phyloP scores from a whole-genome alignment of 2,888 invertebrate species.

The Onthophagus sagittarius region DNA sequence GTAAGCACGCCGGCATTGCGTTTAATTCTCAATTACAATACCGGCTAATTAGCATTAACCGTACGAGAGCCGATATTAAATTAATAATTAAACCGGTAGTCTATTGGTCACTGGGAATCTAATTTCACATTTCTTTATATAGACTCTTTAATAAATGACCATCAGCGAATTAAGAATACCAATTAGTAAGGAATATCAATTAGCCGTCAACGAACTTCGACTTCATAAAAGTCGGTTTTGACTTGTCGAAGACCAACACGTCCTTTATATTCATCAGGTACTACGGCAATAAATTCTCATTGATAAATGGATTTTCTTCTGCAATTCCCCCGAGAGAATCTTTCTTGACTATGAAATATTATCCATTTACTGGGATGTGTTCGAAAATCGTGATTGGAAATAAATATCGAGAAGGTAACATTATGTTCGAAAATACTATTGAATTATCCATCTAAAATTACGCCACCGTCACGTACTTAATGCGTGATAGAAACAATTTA shows the following conservation, averaged over 20 bases:
- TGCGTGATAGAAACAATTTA: not conserved
- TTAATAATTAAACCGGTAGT: not conserved
- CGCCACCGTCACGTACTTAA: no score
- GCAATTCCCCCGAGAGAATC: not conserved
- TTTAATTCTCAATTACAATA: not conserved
- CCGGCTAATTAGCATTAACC: not conserved
- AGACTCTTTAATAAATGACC: not conserved
- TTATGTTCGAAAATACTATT: no score
- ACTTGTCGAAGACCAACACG: not conserved
- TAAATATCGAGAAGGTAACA: not conserved
- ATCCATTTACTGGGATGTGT: not conserved
- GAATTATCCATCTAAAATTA: no score
- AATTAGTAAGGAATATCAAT: not conserved
- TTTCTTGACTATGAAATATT: not conserved
- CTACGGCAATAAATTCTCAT: not conserved
- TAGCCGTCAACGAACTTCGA: not conserved
- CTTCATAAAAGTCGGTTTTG: not conserved
- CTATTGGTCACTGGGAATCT: not conserved
- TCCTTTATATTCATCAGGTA: not conserved
- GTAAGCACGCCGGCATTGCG: not conserved
- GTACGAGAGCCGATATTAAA: not conserved
- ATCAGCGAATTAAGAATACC: not conserved
- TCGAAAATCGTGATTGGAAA: not conserved
- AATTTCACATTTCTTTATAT: not conserved
- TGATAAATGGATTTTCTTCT: not conserved